These are phyloP conservation scores for Ammospiza nelsoni DNA, from an alignment of 2,113 vertebrate species.

Conservation along the genomic window DNA sequence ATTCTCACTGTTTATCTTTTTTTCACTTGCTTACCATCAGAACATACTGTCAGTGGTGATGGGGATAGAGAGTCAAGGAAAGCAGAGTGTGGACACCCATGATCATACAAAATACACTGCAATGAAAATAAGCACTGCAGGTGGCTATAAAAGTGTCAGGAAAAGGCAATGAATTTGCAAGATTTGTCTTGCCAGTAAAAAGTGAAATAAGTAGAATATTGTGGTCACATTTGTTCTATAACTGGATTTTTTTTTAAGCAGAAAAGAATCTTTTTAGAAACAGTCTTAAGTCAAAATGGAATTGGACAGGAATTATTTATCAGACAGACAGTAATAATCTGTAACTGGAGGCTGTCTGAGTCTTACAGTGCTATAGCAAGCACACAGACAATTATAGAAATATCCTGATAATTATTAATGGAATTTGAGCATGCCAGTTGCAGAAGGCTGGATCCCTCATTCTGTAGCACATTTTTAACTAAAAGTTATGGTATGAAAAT, in stretches of 20 bases:
- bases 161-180: not conserved
- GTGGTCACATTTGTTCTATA: not conserved
- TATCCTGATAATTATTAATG: constrained; percentile 48
- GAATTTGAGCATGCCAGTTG: constrained; percentile 29
- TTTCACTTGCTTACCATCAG: not conserved
- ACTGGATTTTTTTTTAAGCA: not conserved
- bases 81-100: not conserved
- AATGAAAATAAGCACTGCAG: not conserved
- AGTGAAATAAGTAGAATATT: not conserved
- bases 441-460: constrained; percentile 45
- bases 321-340: not conserved
- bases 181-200: not conserved
- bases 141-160: not conserved
- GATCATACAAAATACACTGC: not conserved
- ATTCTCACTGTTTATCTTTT: not conserved
- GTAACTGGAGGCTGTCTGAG: not conserved
- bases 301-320: constrained; percentile 34
- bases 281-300: constrained; percentile 1
- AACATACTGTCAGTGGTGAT: not conserved
- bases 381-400: constrained; percentile 34
- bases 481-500: constrained; percentile 53
- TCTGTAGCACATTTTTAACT: constrained; percentile 59
- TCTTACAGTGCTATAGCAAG: not conserved
- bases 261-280: not conserved
- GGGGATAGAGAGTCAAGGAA: not conserved